A percentile compares a stretch with the other conserved stretches of the same genome.
phyloP scores from a whole-genome alignment of 2,113 vertebrate genomes.

The Etheostoma cragini region DNA sequence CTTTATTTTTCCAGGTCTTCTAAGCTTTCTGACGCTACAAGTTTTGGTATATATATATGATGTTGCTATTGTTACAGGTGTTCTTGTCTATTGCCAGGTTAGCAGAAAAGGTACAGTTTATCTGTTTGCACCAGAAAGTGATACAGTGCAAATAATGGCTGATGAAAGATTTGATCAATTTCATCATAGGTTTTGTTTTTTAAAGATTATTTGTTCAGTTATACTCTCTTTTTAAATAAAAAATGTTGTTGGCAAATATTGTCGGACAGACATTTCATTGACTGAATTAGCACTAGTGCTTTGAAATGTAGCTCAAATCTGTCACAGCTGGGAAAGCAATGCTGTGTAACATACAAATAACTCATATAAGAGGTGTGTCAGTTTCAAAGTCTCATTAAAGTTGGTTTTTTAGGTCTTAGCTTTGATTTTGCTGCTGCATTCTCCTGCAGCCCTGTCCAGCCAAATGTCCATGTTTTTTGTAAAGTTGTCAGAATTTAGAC shows the following conservation, averaged over 20 bases:
- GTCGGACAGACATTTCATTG: too few species aligned
- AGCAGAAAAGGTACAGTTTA: background rate
- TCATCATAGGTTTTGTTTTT: background rate
- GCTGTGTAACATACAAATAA: background rate
- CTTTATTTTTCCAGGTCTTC: background rate
- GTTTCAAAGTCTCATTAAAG: background rate
- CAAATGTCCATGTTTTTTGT: background rate
- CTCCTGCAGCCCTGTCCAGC: background rate
- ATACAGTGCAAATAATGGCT: background rate
- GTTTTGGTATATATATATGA: too few species aligned
- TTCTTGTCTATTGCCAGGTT: background rate
- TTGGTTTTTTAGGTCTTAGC: slow-evolving; percentile 2
- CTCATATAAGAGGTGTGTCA: background rate
- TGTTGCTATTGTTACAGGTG: too few species aligned
- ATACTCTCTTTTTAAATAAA: background rate
- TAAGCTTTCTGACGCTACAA: background rate
- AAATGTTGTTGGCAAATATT: background rate
- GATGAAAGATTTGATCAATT: too few species aligned
- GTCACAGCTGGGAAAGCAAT: background rate
- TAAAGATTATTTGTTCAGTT: background rate
- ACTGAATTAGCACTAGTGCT: background rate
- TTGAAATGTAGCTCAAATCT: background rate
- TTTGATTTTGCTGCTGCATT: background rate
- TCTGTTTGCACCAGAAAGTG: background rate
- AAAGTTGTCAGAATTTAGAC: background rate